A percentile compares a stretch with the other conserved stretches of the same genome.
Conservation (phyloP, 2,888 invertebrate species). For the Nesidiocoris tenuis region DNA sequence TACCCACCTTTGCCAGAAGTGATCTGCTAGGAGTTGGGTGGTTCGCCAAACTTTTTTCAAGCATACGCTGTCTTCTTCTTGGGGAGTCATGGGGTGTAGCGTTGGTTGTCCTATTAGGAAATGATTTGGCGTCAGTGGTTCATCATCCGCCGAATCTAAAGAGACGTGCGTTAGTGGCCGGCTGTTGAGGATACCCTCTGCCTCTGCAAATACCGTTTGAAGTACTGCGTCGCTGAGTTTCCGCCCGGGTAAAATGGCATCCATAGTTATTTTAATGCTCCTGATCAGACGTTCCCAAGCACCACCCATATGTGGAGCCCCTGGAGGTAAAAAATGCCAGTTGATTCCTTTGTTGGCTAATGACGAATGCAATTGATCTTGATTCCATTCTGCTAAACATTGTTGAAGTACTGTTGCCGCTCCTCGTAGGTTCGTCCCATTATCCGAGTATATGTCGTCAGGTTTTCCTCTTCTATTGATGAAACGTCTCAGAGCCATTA, state of each 20-base stretch:
- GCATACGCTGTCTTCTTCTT: no score
- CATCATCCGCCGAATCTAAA: conserved; percentile 2
- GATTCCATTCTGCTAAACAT: background rate
- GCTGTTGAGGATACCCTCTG: conserved; percentile 15
- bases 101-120: conserved; percentile 1
- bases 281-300: conserved; percentile 5
- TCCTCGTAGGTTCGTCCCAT: background rate
- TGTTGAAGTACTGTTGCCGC: conserved; percentile 8
- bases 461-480: conserved; percentile 9
- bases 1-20: no score
- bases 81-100: background rate
- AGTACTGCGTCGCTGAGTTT: conserved; percentile 20
- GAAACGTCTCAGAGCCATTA: conserved; percentile 10
- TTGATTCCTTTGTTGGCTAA: conserved; percentile 1
- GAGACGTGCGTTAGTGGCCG: conserved; percentile 23
- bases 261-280: conserved; percentile 6
- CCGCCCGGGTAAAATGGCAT: background rate
- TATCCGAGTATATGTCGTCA: background rate
- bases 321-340: background rate
- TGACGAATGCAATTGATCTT: background rate
- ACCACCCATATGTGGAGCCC: conserved; percentile 13
- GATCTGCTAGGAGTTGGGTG: no score
- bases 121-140: conserved; percentile 32
- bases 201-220: background rate
- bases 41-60: no score